Evolutionary conservation across 2,797 vertebrate species (phyloP), one percentile per base, ranked within the genome.

Genomic region (Anabacerthia variegaticeps): DNA sequence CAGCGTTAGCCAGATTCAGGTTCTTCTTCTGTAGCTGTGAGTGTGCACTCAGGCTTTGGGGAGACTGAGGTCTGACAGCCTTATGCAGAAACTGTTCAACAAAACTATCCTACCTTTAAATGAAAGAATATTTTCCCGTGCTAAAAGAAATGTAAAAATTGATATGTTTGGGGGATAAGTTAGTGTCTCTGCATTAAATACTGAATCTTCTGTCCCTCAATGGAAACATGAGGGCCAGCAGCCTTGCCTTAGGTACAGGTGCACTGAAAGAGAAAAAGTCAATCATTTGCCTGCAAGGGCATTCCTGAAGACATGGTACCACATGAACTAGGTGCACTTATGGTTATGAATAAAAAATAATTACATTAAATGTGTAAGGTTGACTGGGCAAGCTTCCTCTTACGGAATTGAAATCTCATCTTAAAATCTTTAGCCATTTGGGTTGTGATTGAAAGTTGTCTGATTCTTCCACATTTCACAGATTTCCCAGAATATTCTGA

Each of bases 331-430:
- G 71, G 41, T 86, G 24, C 49, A 51, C 77, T 88, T 87, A 62
- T 39, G 58, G 32, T 52, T 49, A 79, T 92, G 37, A 95, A 95
- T 84, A 96, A 93, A 67, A 68, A 49, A 90, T 77, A 73, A 44
- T 56, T 72, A 28, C 71, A 71, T 52, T 65, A 48, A 88, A 89
- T 39, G 74, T 83, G 30, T 74, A 79, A 68, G 13, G 28, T 74
- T 81, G 67, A 61, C 46, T 56, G 41, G 37, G 32, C 16, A 92
- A 49, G 41, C 52, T 83, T 95, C 27, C 56, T 74, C 12, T 80
- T 61, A 61, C 61, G 34, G 54, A 85, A 46, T 1, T 82, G 68
- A 66, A 94, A 77, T 68, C 36, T 85, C 4, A 3, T 63, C 26
- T 82, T 43, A 65, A 65, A 93, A 77, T 77, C 49, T 74, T 94